Evolutionary conservation across 2,113 vertebrate genomes (phyloP).

Genomic region (Gnathochromis pfefferi): DNA sequence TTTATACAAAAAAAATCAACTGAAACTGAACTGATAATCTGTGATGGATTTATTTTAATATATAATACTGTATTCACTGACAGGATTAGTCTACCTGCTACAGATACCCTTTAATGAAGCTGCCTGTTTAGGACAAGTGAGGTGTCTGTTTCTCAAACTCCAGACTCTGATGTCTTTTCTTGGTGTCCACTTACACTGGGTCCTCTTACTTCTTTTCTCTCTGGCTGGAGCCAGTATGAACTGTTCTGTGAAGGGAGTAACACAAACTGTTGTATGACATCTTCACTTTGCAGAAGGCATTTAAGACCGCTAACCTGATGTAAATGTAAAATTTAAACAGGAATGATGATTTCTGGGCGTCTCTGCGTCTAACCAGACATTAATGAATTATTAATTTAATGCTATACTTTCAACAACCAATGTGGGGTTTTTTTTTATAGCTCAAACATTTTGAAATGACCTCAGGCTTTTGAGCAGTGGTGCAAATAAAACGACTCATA

Average conservation of each 20-base stretch:
- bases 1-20: not conserved
- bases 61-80: not conserved
- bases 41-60: not conserved
- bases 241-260: fast-evolving
- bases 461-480: not conserved
- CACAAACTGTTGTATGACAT: not conserved
- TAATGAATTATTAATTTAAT: not conserved
- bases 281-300: not conserved
- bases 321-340: not conserved
- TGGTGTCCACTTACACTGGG: not conserved
- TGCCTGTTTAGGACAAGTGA: not conserved
- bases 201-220: not conserved
- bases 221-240: not conserved
- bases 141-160: fast-evolving
- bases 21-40: not conserved
- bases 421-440: fast-evolving
- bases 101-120: not conserved
- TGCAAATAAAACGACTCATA: not conserved
- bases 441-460: not conserved
- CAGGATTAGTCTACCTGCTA: not conserved
- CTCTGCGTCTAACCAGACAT: not conserved
- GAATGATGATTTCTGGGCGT: not conserved
- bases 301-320: fast-evolving
- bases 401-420: not conserved
- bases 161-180: not conserved